phyloP scores from a whole-genome alignment of 2,888 invertebrate genomes.

The Mesochorus sp. region DNA sequence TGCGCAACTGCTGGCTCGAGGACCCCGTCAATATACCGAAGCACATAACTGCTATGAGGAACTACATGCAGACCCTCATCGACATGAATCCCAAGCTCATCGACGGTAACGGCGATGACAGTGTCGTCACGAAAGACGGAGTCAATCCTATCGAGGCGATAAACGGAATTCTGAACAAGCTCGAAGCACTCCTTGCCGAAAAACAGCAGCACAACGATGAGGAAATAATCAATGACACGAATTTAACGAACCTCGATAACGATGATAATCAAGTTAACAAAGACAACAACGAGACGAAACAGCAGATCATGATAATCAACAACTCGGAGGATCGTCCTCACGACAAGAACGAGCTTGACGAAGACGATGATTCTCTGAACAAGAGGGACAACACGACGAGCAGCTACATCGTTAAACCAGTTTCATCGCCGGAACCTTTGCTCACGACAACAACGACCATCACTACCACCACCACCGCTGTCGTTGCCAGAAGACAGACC shows the following conservation, averaged over 20 bases:
- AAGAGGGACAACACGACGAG: slow-evolving; percentile 65
- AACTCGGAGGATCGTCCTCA: slow-evolving; percentile 61
- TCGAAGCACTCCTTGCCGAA: slow-evolving; percentile 70
- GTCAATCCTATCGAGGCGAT: slow-evolving; percentile 73
- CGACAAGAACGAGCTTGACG: slow-evolving; percentile 69
- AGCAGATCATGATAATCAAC: slow-evolving; percentile 59
- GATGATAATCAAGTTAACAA: slow-evolving; percentile 70
- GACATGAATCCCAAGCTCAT: slow-evolving; percentile 73
- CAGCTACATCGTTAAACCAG: slow-evolving; percentile 18
- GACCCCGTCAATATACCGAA: slow-evolving; percentile 75
- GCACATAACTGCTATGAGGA: slow-evolving; percentile 75
- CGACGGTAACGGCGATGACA: slow-evolving; percentile 58
- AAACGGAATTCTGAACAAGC: slow-evolving; percentile 71
- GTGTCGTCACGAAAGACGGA: slow-evolving; percentile 66
- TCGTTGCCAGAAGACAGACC: slow-evolving; percentile 2
- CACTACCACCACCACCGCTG: background rate
- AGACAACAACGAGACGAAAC: slow-evolving; percentile 66
- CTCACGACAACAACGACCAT: background rate
- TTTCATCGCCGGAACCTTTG: too few species aligned
- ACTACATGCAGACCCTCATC: slow-evolving; percentile 74
- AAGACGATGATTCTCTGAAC: slow-evolving; percentile 61
- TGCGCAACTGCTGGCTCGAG: slow-evolving; percentile 67
- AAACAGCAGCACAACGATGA: slow-evolving; percentile 66
- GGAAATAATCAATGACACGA: slow-evolving; percentile 63
- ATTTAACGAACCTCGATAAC: slow-evolving; percentile 63